Percentiles rank a stretch among this genome's conserved stretches.
phyloP scores from a whole-genome alignment of 2,888 invertebrate species.

The Ennomos fuscantarius region DNA sequence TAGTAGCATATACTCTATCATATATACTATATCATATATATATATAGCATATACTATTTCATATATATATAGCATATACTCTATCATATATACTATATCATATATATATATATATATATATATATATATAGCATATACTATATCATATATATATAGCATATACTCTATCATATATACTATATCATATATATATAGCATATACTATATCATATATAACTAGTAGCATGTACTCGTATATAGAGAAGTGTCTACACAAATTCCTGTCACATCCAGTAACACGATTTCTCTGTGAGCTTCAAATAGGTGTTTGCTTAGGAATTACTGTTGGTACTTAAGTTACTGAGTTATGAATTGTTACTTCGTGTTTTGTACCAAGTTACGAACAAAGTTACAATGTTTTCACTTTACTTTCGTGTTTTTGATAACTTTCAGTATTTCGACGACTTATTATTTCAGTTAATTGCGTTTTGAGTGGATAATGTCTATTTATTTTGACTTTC shows the following conservation, averaged over 20 bases:
- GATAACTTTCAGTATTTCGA: slow-evolving; percentile 22
- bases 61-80: no score
- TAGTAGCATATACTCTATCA: no score
- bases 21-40: no score
- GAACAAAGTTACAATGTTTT: slow-evolving; percentile 22
- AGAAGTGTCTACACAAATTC: neutral
- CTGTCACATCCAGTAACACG: slow-evolving; percentile 17
- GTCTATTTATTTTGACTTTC: neutral
- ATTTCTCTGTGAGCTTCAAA: slow-evolving; percentile 27
- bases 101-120: no score
- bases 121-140: no score
- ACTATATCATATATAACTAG: no score
- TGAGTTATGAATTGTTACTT: slow-evolving; percentile 34
- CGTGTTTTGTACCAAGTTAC: slow-evolving; percentile 30
- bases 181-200: no score
- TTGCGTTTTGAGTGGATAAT: slow-evolving; percentile 21
- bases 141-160: no score
- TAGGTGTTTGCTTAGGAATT: slow-evolving; percentile 35
- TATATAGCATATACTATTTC: no score
- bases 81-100: no score
- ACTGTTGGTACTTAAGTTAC: slow-evolving; percentile 31
- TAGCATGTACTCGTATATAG: no score
- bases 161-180: no score
- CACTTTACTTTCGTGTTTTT: slow-evolving; percentile 27
- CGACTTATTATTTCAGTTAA: slow-evolving; percentile 25